Conservation (phyloP, 2,888 invertebrate species). For the Rhingia rostrata region DNA sequence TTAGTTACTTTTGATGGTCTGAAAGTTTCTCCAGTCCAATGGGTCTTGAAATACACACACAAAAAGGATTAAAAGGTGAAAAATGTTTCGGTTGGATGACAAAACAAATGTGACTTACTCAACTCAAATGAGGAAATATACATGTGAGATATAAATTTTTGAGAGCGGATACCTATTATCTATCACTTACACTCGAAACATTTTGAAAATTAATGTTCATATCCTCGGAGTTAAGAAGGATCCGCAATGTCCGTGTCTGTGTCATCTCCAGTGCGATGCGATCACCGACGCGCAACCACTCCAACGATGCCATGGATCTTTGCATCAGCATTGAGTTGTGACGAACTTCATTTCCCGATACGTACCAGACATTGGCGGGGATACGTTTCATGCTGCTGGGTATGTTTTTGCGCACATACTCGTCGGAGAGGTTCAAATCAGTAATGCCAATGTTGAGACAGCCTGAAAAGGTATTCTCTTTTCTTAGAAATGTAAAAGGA, state of each 20-base stretch:
- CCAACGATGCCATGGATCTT: slow-evolving; percentile 87
- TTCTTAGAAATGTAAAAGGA: neutral
- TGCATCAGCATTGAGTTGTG: slow-evolving; percentile 87
- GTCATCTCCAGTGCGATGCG: slow-evolving; percentile 90
- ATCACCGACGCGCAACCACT: slow-evolving; percentile 92
- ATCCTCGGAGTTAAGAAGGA: slow-evolving; percentile 92
- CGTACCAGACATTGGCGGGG: slow-evolving; percentile 85
- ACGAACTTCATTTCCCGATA: slow-evolving; percentile 86
- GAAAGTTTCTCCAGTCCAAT: slow-evolving; percentile 70
- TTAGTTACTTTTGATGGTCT: slow-evolving; percentile 70
- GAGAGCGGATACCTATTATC: neutral
- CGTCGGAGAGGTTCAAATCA: slow-evolving; percentile 86
- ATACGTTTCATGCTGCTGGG: slow-evolving; percentile 87
- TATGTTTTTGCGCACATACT: slow-evolving; percentile 86
- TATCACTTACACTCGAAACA: slow-evolving; percentile 88
- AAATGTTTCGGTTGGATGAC: slow-evolving; percentile 52
- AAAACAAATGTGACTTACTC: slow-evolving; percentile 55
- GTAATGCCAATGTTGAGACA: slow-evolving; percentile 92
- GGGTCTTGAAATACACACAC: slow-evolving; percentile 63
- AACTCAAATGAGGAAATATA: slow-evolving; percentile 36
- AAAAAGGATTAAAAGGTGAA: slow-evolving; percentile 43
- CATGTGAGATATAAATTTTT: neutral
- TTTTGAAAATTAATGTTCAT: slow-evolving; percentile 89
- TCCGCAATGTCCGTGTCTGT: slow-evolving; percentile 87
- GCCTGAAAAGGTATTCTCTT: slow-evolving; percentile 84